Evolutionary conservation across 2,888 invertebrate species (phyloP).

Genomic region (Odontocerum albicorne): DNA sequence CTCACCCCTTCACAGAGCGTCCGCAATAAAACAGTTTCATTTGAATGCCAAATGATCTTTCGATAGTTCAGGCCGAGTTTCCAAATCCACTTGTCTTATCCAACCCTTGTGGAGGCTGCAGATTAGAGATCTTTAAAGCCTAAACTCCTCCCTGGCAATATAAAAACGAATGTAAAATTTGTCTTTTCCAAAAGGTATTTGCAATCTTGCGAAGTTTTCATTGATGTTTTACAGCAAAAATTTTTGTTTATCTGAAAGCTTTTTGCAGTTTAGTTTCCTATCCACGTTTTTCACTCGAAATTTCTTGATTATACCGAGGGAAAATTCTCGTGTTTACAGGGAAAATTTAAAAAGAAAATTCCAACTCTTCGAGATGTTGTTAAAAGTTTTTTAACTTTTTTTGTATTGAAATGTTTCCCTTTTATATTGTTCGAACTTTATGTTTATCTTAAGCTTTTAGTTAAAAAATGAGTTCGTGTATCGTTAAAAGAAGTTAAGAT

Average conservation of each 20-base stretch:
- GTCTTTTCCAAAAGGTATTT: neutral
- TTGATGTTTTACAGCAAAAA: neutral
- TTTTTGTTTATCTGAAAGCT: too few species aligned
- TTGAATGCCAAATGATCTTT: conserved; percentile 32
- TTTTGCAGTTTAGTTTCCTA: too few species aligned
- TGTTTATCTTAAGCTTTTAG: too few species aligned
- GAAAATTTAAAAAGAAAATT: neutral
- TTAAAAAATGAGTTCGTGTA: too few species aligned
- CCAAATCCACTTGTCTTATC: too few species aligned
- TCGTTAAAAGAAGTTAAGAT: too few species aligned
- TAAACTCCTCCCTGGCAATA: neutral
- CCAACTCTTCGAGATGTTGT: too few species aligned
- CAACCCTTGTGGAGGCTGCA: neutral
- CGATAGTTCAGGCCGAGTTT: conserved; percentile 5
- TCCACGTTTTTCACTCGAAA: too few species aligned
- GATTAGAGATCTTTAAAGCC: neutral
- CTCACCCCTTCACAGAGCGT: too few species aligned
- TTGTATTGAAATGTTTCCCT: too few species aligned
- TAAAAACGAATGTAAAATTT: neutral
- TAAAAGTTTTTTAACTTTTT: too few species aligned
- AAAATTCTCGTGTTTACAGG: neutral
- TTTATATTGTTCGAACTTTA: too few species aligned
- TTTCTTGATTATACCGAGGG: neutral
- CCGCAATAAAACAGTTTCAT: conserved; percentile 33
- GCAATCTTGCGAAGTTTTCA: neutral